A percentile compares a stretch with the other conserved stretches of the same genome.
phyloP scores from a whole-genome alignment of 1,140 invertebrate genomes.

The Cotesia vestalis region DNA sequence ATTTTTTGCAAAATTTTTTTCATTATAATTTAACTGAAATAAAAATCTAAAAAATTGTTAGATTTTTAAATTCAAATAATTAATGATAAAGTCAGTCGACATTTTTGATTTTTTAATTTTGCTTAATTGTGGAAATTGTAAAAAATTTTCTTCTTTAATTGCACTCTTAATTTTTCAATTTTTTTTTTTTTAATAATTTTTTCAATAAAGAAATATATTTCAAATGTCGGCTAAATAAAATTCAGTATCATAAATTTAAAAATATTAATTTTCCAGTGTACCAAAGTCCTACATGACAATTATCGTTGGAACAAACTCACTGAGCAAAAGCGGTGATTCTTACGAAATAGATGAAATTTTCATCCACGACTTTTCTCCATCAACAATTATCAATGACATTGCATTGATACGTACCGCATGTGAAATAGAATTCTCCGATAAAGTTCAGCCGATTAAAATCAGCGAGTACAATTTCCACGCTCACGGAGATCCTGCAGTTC shows the following conservation, averaged over 20 bases:
- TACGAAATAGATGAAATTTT: conserved; percentile 57
- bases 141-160: no score
- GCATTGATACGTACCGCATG: neutral
- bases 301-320: conserved; percentile 28
- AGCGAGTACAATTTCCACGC: neutral
- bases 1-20: conserved; percentile 40
- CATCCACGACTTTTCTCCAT: conserved; percentile 36
- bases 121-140: no score
- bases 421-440: conserved; percentile 9
- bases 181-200: conserved; percentile 16
- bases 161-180: neutral
- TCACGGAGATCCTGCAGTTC: neutral
- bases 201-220: neutral
- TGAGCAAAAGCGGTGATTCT: conserved; percentile 33
- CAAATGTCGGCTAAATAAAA: neutral
- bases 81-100: no score
- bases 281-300: neutral
- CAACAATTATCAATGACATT: conserved; percentile 47
- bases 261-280: conserved; percentile 13
- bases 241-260: neutral
- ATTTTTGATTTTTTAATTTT: no score
- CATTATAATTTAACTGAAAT: neutral
- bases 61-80: no score
- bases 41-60: no score
- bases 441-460: conserved; percentile 1